A percentile compares a stretch with the other conserved stretches of the same genome.
phyloP scores from a whole-genome alignment of 2,113 vertebrate species.

The Rhinogobius similis region DNA sequence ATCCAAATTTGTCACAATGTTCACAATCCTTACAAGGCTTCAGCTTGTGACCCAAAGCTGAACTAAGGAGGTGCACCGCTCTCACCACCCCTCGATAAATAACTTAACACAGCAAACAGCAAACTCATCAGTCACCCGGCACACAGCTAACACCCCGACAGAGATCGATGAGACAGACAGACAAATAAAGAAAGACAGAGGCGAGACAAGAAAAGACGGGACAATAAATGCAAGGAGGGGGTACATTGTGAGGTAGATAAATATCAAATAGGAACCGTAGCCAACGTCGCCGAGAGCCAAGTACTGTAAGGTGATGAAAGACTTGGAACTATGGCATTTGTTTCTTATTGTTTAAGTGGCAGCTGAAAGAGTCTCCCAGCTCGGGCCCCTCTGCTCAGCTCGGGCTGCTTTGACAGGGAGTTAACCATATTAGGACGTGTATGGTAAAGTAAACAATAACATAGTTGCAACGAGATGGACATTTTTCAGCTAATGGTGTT shows the following conservation, averaged over 20 bases:
- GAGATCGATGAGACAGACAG: constrained; percentile 60
- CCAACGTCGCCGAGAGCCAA: constrained; percentile 72
- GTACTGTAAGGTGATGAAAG: constrained; percentile 76
- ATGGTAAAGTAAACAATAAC: constrained; percentile 99
- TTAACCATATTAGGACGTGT: constrained; percentile 96
- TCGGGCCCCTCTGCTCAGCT: constrained; percentile 82
- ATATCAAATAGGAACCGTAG: constrained; percentile 60
- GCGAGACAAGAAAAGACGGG: constrained; percentile 29
- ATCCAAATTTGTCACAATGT: constrained; percentile 27
- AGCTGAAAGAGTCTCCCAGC: constrained; percentile 84
- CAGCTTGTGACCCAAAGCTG: constrained; percentile 51
- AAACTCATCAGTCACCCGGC: constrained; percentile 63
- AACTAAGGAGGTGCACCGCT: constrained; percentile 52
- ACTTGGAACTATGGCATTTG: constrained; percentile 86
- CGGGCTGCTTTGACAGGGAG: constrained; percentile 84
- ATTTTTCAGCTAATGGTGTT: constrained; percentile 88
- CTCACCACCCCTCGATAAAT: constrained; percentile 64
- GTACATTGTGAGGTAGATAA: constrained; percentile 56
- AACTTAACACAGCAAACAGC: constrained; percentile 70
- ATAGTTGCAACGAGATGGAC: constrained; percentile 94
- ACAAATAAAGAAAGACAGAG: constrained; percentile 57
- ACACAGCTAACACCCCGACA: constrained; percentile 61
- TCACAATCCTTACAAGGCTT: constrained; percentile 33
- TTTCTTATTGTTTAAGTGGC: constrained; percentile 92
- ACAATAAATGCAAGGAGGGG: constrained; percentile 12